Evolutionary conservation across 2,113 vertebrate genomes (phyloP).

Genomic region (Australoheros scitulus): DNA sequence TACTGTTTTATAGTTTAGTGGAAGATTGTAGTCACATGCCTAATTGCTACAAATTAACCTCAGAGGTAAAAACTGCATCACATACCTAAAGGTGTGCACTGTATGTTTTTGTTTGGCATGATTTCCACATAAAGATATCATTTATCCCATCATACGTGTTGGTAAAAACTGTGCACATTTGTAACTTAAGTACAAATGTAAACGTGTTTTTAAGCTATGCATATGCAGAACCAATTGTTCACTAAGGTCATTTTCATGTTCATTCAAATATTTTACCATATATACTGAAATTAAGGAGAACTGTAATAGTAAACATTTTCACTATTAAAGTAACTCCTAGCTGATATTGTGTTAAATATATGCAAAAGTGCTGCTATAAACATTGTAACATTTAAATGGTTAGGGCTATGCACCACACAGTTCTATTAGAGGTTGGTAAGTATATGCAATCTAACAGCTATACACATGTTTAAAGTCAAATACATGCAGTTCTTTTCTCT

Average conservation of each 20-base stretch:
- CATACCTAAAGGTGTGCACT: neutral
- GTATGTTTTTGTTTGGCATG: neutral
- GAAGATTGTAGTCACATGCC: constrained; percentile 6
- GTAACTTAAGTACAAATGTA: constrained; percentile 9
- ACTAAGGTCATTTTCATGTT: neutral
- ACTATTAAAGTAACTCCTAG: neutral
- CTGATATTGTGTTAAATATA: constrained; percentile 21
- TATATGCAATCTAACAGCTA: neutral
- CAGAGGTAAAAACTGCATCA: neutral
- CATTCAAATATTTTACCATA: neutral
- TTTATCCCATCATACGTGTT: neutral
- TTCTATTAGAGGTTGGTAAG: constrained; percentile 10
- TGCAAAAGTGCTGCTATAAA: constrained; percentile 34
- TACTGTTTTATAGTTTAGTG: neutral
- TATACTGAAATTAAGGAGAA: neutral
- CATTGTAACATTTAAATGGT: neutral
- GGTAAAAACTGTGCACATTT: neutral
- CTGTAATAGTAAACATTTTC: neutral
- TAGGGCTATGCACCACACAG: neutral
- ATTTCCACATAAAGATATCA: neutral
- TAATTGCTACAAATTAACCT: neutral
- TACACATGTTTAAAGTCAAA: constrained; percentile 10
- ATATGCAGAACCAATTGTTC: neutral
- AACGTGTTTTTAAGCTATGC: neutral
- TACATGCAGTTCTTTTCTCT: constrained; percentile 11